A percentile compares a stretch with the other conserved stretches of the same genome.
phyloP scores from a whole-genome alignment of 2,888 invertebrate species.

The Eumacrocentrus americanus region DNA sequence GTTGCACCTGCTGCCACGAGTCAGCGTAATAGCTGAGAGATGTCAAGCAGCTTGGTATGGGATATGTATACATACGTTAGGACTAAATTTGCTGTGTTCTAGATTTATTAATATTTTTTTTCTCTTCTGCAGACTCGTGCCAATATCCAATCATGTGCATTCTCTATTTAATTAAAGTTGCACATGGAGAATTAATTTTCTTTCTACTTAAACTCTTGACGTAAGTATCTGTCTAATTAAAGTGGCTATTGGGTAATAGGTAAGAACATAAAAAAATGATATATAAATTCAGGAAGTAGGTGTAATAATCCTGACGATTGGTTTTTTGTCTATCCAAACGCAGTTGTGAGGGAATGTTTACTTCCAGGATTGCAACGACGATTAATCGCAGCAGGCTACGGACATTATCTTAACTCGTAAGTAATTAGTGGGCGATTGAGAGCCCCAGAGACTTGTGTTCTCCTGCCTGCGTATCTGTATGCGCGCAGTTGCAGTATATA shows the following conservation, averaged over 20 bases:
- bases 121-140: too few relatives aligned
- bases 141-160: too few relatives aligned
- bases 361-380: conserved; percentile 25
- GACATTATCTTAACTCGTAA: conserved; percentile 38
- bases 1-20: conserved; percentile 57
- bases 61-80: conserved; percentile 25
- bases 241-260: too few relatives aligned
- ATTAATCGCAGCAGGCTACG: conserved; percentile 30
- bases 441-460: conserved; percentile 10
- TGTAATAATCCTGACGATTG: too few relatives aligned
- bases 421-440: conserved; percentile 37
- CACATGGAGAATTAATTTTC: too few relatives aligned
- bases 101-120: neutral
- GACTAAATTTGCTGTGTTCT: neutral
- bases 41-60: conserved; percentile 50
- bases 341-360: conserved; percentile 12
- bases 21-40: conserved; percentile 56
- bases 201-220: too few relatives aligned
- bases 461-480: neutral
- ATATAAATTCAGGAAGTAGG: too few relatives aligned
- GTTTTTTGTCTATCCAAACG: conserved; percentile 11
- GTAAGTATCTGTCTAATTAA: neutral
- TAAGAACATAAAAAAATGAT: too few relatives aligned
- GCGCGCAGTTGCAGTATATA: neutral
- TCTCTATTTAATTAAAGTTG: too few relatives aligned